phyloP scores from a whole-genome alignment of 2,113 vertebrate genomes.

The Antigone vipio region DNA sequence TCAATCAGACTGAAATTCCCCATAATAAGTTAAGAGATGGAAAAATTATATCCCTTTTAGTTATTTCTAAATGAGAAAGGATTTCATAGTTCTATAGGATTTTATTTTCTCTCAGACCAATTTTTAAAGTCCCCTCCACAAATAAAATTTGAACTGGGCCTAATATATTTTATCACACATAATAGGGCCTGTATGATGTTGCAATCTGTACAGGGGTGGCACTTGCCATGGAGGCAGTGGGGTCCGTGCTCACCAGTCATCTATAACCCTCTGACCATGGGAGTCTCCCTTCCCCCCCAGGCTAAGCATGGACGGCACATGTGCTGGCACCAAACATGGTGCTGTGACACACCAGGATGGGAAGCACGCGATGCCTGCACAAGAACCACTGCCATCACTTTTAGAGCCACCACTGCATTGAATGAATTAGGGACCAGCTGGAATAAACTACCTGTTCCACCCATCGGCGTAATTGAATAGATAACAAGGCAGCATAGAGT shows the following conservation, averaged over 20 bases:
- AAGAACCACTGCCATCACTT: not conserved
- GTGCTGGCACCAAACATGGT: rapidly evolving
- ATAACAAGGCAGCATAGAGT: not conserved
- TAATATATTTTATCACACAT: not conserved
- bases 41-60: not conserved
- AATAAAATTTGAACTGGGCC: not conserved
- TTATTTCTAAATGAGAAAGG: not conserved
- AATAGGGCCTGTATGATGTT: not conserved
- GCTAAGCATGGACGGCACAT: rapidly evolving
- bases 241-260: not conserved
- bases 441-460: not conserved
- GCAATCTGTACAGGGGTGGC: not conserved
- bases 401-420: not conserved
- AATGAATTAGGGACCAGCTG: not conserved
- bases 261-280: not conserved
- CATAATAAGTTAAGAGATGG: not conserved
- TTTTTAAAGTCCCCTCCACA: not conserved
- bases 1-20: not conserved
- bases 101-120: not conserved
- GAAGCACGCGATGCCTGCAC: rapidly evolving
- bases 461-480: not conserved
- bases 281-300: not conserved
- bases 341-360: too few relatives aligned
- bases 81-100: not conserved
- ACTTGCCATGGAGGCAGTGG: not conserved